phyloP scores from a whole-genome alignment of 2,888 invertebrate species.

The Strigamia maritima region DNA sequence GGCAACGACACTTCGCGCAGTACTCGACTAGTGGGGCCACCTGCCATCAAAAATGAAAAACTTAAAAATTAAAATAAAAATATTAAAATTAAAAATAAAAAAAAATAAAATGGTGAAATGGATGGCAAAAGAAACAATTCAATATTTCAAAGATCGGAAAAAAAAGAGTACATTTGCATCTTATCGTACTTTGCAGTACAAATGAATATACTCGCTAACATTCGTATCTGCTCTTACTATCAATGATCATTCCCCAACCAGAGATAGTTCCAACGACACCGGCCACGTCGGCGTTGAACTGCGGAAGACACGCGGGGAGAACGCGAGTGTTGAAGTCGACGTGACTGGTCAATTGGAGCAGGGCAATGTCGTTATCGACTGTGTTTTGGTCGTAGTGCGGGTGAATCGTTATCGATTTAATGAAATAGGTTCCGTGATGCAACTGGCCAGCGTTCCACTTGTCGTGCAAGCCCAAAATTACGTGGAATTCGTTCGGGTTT shows the following conservation, averaged over 20 bases:
- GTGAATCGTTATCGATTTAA: slow-evolving; percentile 19
- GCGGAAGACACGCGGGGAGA: slow-evolving; percentile 80
- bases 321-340: slow-evolving; percentile 60
- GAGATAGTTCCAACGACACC: slow-evolving; percentile 42
- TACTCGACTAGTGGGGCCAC: slow-evolving; percentile 65
- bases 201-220: no score
- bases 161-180: no score
- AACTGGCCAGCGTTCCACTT: not conserved
- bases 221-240: slow-evolving; percentile 37
- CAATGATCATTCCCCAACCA: slow-evolving; percentile 36
- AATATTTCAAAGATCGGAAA: no score
- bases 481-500: not conserved
- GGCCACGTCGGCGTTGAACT: slow-evolving; percentile 55
- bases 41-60: no score
- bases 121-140: no score
- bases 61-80: no score
- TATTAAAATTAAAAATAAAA: no score
- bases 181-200: no score
- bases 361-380: slow-evolving; percentile 37
- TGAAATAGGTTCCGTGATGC: not conserved
- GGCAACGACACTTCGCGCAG: slow-evolving; percentile 76
- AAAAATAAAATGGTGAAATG: no score
- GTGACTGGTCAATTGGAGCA: not conserved
- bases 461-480: slow-evolving; percentile 37
- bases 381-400: slow-evolving; percentile 24